Evolutionary conservation across 2,113 vertebrate genomes (phyloP), one percentile per base, ranked within the genome.

Genomic region (Neoarius graeffei): DNA sequence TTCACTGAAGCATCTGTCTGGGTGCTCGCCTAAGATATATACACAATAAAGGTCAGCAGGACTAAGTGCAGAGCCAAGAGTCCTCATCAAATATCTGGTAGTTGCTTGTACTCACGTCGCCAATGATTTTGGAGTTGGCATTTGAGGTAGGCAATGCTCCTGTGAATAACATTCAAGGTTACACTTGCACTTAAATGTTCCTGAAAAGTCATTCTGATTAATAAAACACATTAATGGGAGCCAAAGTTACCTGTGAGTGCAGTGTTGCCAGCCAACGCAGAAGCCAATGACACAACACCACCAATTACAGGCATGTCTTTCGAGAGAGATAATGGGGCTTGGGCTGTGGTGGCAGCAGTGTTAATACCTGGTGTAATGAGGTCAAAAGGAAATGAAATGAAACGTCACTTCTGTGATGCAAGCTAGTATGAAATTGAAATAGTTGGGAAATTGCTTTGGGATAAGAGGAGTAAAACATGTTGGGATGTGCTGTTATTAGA

Each of bases 241-340:
- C 14, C 20, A 17, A 42, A 27, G 10, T 50, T 83, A 99, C 98
- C 98, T 93, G 98, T 97, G 93, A 98, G 95, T 87, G 97, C 96
- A 23, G 95, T 96, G 92, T 97, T 97, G 90, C 97, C 97, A 86
- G 96, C 96, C 56, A 98, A 97, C 67, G 97, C 94, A 82, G 96
- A 99, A 57, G 97, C 98, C 86, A 99, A 94, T 54, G 98, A 99
- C 27, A 99, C 97, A 1, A 98, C 97, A 15, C 97, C 98, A 87
- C 97, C 98, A 89, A 99, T 99, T 88, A 99, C 97, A 50, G 97
- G 97, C 91, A 97, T 98, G 92, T 97, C 97, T 93, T 97, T 94
- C 19, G 94, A 93, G 25, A 91, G 86, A 42, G 87, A 87, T 88
- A 93, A 86, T 92, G 91, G 77, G 88, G 93, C 85, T 71, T 90